phyloP scores from a whole-genome alignment of 2,888 invertebrate species.

The Drosophila siamana region DNA sequence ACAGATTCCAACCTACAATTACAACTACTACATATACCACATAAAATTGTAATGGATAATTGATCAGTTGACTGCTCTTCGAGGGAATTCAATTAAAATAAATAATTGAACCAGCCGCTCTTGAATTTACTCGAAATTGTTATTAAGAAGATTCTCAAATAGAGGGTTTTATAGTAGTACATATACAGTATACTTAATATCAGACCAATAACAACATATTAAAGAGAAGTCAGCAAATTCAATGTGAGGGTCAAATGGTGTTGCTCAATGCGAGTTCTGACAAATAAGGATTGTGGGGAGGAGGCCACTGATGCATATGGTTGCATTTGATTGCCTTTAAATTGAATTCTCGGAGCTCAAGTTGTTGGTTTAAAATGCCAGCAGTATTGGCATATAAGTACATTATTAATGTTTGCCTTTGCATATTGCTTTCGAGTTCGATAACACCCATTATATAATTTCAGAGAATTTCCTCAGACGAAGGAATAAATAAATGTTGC shows the following conservation, averaged over 20 bases:
- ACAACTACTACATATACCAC: no score
- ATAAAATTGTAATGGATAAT: no score
- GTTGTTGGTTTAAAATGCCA: constrained; percentile 39
- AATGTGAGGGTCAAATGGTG: constrained; percentile 47
- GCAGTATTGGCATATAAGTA: neutral
- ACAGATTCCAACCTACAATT: no score
- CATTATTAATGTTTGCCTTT: constrained; percentile 1
- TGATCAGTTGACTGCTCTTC: no score
- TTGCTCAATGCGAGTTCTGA: constrained; percentile 62
- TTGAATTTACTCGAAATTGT: no score
- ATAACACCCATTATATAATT: no score
- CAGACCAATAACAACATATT: neutral
- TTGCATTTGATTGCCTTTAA: constrained; percentile 72
- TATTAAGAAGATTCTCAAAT: no score
- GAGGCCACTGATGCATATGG: constrained; percentile 57
- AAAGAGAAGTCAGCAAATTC: constrained; percentile 24
- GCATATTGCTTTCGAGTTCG: neutral
- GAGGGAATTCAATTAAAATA: no score
- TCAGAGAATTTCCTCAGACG: neutral
- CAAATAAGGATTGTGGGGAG: constrained; percentile 48
- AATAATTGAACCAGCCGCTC: no score
- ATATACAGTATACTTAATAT: no score
- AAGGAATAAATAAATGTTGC: neutral
- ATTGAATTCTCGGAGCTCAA: constrained; percentile 56
- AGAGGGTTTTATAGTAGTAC: no score